These are phyloP conservation scores for Polyodon spathula DNA, from an alignment of 2,113 vertebrate genomes.

Conservation along the genomic window DNA sequence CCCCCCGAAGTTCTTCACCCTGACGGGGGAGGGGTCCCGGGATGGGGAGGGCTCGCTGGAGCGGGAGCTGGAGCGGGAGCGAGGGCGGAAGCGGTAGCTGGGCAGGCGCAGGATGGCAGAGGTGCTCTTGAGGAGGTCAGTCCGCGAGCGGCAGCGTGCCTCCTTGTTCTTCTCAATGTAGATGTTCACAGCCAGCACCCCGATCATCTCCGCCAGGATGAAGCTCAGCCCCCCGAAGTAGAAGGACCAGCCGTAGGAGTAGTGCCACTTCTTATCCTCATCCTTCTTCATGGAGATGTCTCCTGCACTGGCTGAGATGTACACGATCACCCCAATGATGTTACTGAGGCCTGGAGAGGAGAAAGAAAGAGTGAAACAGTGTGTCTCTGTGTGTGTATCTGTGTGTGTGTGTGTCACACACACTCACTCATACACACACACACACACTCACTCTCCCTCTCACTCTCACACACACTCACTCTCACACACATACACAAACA, in stretches of 20 bases:
- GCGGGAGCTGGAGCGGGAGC: slow-evolving; percentile 75
- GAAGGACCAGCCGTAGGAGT: slow-evolving; percentile 90
- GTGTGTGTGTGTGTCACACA: neutral
- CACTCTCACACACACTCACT: slow-evolving; percentile 1
- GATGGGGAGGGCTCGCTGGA: slow-evolving; percentile 79
- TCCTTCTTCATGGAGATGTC: slow-evolving; percentile 84
- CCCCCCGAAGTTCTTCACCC: slow-evolving; percentile 59
- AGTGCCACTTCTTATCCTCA: slow-evolving; percentile 86
- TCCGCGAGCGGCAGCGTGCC: slow-evolving; percentile 79
- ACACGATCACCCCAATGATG: slow-evolving; percentile 89
- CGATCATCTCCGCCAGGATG: slow-evolving; percentile 88
- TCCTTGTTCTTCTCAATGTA: slow-evolving; percentile 89
- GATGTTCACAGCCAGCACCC: slow-evolving; percentile 83
- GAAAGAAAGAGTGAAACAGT: slow-evolving; percentile 8
- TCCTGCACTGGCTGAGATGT: slow-evolving; percentile 83
- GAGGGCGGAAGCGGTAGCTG: slow-evolving; percentile 83
- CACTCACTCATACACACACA: neutral
- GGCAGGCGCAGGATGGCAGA: slow-evolving; percentile 80
- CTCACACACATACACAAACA: neutral
- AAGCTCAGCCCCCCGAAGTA: slow-evolving; percentile 88
- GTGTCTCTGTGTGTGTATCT: neutral
- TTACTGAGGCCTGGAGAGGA: slow-evolving; percentile 72
- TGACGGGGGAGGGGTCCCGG: slow-evolving; percentile 58
- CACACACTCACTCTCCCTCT: neutral
- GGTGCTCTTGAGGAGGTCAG: slow-evolving; percentile 76